phyloP scores from a whole-genome alignment of 2,797 vertebrate genomes.

The Botia almorhae region DNA sequence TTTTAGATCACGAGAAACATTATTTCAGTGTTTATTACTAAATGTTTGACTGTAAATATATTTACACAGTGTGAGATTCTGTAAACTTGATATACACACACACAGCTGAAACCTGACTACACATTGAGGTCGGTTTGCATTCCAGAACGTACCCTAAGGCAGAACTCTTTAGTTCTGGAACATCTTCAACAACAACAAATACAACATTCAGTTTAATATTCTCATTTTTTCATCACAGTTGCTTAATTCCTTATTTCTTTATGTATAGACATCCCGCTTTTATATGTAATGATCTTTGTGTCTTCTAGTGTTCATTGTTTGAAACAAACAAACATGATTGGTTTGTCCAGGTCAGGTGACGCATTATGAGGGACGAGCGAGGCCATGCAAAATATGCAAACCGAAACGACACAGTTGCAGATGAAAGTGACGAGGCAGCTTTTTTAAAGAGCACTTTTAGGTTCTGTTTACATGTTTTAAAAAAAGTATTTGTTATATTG shows the following conservation, averaged over 20 bases:
- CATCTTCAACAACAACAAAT: not conserved
- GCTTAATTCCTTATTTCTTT: not conserved
- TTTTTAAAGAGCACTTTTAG: not conserved
- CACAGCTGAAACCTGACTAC: conserved; percentile 27
- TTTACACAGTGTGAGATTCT: not conserved
- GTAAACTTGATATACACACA: not conserved
- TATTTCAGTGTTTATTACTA: no score
- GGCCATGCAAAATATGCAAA: conserved; percentile 44
- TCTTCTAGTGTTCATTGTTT: not conserved
- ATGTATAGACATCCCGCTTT: not conserved
- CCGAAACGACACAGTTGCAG: not conserved
- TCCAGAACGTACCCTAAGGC: conserved; percentile 52
- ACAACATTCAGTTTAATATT: not conserved
- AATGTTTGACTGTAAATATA: no score
- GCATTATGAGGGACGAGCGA: not conserved
- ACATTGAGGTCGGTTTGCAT: conserved; percentile 62
- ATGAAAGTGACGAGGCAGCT: not conserved
- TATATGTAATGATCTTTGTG: not conserved
- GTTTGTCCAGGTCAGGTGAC: not conserved
- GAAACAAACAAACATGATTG: not conserved
- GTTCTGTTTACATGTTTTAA: not conserved
- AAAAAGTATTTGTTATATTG: not conserved
- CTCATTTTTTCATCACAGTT: not conserved
- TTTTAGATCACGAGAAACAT: no score
- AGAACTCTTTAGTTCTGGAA: conserved; percentile 47